Conservation (phyloP, 2,797 vertebrate genomes). For the Adrianichthys oophorus region DNA sequence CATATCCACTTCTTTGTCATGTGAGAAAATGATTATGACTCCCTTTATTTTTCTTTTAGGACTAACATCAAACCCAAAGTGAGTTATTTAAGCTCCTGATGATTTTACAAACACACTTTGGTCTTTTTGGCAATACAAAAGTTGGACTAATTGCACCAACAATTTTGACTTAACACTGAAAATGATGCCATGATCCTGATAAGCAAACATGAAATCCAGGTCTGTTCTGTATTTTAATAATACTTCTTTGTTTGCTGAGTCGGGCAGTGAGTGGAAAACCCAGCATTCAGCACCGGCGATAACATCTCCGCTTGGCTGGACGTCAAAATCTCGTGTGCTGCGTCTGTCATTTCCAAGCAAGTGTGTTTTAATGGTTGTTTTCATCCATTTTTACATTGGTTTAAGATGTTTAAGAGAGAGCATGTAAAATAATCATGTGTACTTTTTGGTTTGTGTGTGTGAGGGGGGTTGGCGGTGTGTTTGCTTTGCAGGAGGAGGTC, state of each 20-base stretch:
- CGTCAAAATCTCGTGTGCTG: slow-evolving; percentile 1
- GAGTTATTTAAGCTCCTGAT: slow-evolving; percentile 2
- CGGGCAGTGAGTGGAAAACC: slow-evolving; percentile 24
- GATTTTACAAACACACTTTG: slow-evolving; percentile 7
- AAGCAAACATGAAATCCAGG: slow-evolving; percentile 19
- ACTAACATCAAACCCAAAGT: background rate
- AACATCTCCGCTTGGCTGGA: slow-evolving; percentile 48
- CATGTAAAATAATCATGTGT: slow-evolving; percentile 11
- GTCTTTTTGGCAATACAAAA: slow-evolving; percentile 4
- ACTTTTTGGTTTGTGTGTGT: slow-evolving; percentile 1
- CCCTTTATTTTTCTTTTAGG: background rate
- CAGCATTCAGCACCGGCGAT: slow-evolving; percentile 41
- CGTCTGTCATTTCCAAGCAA: slow-evolving; percentile 11
- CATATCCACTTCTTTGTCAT: background rate
- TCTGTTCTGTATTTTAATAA: slow-evolving; percentile 37
- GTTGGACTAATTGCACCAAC: slow-evolving; percentile 8
- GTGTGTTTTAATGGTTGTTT: slow-evolving; percentile 23
- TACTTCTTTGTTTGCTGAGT: slow-evolving; percentile 33
- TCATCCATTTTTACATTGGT: slow-evolving; percentile 8
- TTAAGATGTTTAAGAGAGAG: slow-evolving; percentile 11
- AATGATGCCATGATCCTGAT: slow-evolving; percentile 42
- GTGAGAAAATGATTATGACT: background rate
- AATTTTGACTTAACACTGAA: slow-evolving; percentile 34
- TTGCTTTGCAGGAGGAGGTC: slow-evolving; percentile 47
- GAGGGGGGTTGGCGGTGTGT: slow-evolving; percentile 49